Percentiles rank a stretch among this genome's conserved stretches.
phyloP scores from a whole-genome alignment of 2,888 invertebrate species.

The Sialis fuliginosa region DNA sequence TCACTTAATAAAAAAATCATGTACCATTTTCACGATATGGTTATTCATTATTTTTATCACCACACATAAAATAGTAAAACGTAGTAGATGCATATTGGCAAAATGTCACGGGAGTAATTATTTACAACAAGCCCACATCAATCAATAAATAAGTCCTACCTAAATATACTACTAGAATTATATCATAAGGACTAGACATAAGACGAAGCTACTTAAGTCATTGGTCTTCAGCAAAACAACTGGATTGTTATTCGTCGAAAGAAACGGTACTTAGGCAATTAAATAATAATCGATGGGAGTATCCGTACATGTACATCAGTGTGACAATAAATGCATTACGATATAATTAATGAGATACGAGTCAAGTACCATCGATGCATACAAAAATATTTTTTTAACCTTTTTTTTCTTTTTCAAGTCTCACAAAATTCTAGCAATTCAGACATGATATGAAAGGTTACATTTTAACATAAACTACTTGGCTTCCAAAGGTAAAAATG shows the following conservation, averaged over 20 bases:
- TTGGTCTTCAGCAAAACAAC: not conserved
- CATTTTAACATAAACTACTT: too few relatives aligned
- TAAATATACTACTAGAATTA: not conserved
- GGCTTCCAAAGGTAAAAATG: too few relatives aligned
- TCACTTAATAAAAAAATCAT: conserved; percentile 1
- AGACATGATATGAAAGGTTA: too few relatives aligned
- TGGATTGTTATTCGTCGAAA: not conserved
- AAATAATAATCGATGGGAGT: too few relatives aligned
- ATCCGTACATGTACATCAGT: too few relatives aligned
- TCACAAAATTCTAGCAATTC: too few relatives aligned
- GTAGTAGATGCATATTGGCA: not conserved
- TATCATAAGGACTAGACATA: not conserved
- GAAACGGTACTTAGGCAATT: not conserved
- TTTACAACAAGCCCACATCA: not conserved
- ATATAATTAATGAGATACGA: too few relatives aligned
- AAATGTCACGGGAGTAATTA: not conserved
- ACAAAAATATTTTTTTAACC: too few relatives aligned
- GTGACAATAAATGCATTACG: too few relatives aligned
- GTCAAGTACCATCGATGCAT: too few relatives aligned
- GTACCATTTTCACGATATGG: conserved; percentile 5
- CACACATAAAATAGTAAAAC: conserved; percentile 2
- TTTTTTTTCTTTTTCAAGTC: too few relatives aligned
- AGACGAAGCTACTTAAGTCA: not conserved
- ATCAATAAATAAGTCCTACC: not conserved
- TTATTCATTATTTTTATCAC: conserved; percentile 1